Percentiles rank a stretch among this genome's conserved stretches.
Evolutionary conservation across 2,113 vertebrate genomes (phyloP).

Genomic region (Scatophagus argus): DNA sequence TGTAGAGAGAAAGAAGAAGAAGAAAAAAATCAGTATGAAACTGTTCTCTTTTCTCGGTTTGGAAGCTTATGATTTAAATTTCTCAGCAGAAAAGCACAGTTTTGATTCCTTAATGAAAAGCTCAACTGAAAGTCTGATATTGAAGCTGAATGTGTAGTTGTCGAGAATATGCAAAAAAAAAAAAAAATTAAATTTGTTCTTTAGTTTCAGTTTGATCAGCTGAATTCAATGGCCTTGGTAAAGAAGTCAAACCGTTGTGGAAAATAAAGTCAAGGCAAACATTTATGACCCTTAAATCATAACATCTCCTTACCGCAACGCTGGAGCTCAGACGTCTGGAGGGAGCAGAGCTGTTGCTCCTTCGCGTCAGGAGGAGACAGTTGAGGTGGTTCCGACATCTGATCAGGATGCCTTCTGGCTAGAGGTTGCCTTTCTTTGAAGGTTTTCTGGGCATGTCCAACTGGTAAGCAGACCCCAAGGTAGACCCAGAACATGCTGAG

Average conservation of each 20-base stretch:
- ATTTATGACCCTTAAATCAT: background rate
- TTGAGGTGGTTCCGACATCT: background rate
- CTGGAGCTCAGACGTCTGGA: background rate
- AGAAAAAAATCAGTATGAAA: conserved; percentile 12
- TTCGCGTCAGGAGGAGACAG: background rate
- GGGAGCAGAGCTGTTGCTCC: background rate
- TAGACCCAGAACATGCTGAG: background rate
- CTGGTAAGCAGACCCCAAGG: background rate
- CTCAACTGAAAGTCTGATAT: conserved; percentile 19
- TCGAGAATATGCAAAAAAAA: conserved; percentile 8
- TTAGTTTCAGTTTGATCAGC: conserved; percentile 24
- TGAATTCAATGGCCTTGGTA: background rate
- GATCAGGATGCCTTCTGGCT: conserved; percentile 8
- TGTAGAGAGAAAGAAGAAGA: conserved; percentile 15
- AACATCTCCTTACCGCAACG: background rate
- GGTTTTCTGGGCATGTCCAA: background rate
- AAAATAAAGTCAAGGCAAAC: background rate
- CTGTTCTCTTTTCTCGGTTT: conserved; percentile 39
- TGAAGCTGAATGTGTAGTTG: conserved; percentile 7
- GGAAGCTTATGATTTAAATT: conserved; percentile 28
- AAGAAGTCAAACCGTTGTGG: background rate
- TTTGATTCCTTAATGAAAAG: conserved; percentile 45
- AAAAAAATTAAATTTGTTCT: conserved; percentile 14
- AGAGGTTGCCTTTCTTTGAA: background rate
- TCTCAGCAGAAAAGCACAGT: conserved; percentile 25